Evolutionary conservation across 2,113 vertebrate species (phyloP), one percentile per base, ranked within the genome.

Genomic region (Microcebus tavaratra): DNA sequence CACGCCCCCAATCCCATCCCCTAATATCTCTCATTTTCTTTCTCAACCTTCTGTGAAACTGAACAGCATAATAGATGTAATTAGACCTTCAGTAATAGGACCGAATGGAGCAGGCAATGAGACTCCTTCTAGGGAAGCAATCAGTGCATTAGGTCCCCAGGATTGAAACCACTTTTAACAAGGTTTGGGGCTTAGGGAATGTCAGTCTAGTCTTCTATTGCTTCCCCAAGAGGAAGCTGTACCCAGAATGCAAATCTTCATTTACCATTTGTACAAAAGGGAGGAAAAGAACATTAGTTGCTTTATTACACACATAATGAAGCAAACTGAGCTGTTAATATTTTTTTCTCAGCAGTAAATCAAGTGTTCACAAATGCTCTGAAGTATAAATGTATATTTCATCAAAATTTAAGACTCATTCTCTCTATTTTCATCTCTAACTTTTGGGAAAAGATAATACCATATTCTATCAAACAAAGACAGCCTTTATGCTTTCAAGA

Each of bases 161-260:
- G 97, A 98, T 96, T 98, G 97, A 98, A 98, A 98, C 98, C 94
- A 83, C 97, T 96, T 98, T 98, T 99, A 99, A 99, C 99, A 99
- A 99, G 98, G 98, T 98, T 98, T 99, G 98, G 98, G 98, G 98
- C 87, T 98, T 98, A 98, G 99, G 98, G 98, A 99, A 98, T 98
- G 73, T 98, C 82, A 55, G 97, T 98, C 96, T 97, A 98, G 95
- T 94, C 34, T 98, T 98, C 91, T 97, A 50, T 90, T 91, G 48
- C 95, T 98, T 98, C 94, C 98, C 93, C 96, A 95, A 92, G 98
- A 98, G 97, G 98, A 98, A 97, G 59, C 67, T 88, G 55, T 97
- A 97, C 91, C 95, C 91, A 93, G 94, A 98, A 98, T 98, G 94
- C 98, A 98, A 98, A 99, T 98, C 96, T 98, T 97, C 97, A 97